phyloP scores from a whole-genome alignment of 2,888 invertebrate species.

The Herminia tarsipennalis region DNA sequence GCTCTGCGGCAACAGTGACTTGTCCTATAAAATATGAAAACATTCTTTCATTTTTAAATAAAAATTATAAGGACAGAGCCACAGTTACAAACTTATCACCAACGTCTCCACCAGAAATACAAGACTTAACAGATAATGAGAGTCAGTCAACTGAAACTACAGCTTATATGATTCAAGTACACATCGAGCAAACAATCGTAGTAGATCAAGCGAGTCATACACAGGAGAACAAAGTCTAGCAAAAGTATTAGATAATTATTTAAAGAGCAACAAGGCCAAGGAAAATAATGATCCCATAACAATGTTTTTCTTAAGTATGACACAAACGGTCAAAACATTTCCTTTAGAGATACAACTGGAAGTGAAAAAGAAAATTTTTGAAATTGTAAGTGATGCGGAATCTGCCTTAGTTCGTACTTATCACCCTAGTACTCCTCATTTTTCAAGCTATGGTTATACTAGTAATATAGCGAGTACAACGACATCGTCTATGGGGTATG shows the following conservation, averaged over 20 bases:
- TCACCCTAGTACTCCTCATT: conserved; percentile 24
- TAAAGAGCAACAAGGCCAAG: conserved; percentile 21
- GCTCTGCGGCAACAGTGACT: conserved; percentile 18
- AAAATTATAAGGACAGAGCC: conserved; percentile 17
- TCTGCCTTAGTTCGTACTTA: conserved; percentile 19
- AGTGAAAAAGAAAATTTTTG: conserved; percentile 11
- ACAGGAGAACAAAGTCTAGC: conserved; percentile 19
- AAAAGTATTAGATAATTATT: conserved; percentile 21
- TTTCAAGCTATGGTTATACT: conserved; percentile 20
- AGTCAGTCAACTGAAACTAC: conserved; percentile 19
- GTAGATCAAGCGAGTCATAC: conserved; percentile 16
- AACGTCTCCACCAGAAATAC: conserved; percentile 19
- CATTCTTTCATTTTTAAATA: conserved; percentile 15
- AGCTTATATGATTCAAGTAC: conserved; percentile 19
- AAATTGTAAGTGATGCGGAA: conserved; percentile 18
- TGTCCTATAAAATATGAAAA: conserved; percentile 16
- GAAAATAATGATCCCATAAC: conserved; percentile 22
- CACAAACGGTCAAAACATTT: conserved; percentile 18
- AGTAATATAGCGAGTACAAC: conserved; percentile 19
- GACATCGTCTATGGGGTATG: too few relatives aligned
- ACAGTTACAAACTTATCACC: conserved; percentile 19
- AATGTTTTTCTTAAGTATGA: conserved; percentile 20
- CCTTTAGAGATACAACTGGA: conserved; percentile 15
- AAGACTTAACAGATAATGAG: conserved; percentile 19
- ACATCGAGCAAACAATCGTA: conserved; percentile 16